Conservation (phyloP, 2,888 invertebrate genomes). For the Ferdinandea cuprea region DNA sequence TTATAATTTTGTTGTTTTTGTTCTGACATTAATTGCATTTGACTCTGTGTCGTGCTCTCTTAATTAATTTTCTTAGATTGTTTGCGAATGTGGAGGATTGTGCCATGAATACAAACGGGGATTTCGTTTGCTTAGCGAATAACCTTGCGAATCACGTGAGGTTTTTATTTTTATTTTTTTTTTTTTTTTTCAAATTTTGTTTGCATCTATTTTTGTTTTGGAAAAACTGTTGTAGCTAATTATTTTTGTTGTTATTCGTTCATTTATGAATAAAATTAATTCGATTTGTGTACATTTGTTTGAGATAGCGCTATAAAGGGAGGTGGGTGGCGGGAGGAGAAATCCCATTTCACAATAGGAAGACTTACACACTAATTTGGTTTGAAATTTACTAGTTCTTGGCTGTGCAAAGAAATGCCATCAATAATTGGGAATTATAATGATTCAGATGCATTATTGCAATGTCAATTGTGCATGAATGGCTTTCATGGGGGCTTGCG, state of each 20-base stretch:
- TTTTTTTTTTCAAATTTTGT: neutral
- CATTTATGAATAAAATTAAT: constrained; percentile 28
- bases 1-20: constrained; percentile 13
- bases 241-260: constrained; percentile 26
- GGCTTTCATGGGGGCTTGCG: no score
- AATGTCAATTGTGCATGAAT: no score
- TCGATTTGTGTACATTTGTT: neutral
- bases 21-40: constrained; percentile 65
- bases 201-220: constrained; percentile 19
- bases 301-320: neutral
- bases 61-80: constrained; percentile 58
- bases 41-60: constrained; percentile 63
- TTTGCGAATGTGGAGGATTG: constrained; percentile 25
- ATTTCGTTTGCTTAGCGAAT: constrained; percentile 24
- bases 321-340: no score
- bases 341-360: neutral
- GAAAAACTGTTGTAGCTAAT: constrained; percentile 31
- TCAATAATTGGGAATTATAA: neutral
- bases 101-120: constrained; percentile 35
- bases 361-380: neutral
- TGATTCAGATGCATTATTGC: no score
- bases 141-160: constrained; percentile 58
- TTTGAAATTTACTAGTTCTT: neutral
- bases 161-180: constrained; percentile 13
- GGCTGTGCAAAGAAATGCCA: neutral